phyloP scores from a whole-genome alignment of 1,140 invertebrate species.

The Pseudobourletiella spinata region DNA sequence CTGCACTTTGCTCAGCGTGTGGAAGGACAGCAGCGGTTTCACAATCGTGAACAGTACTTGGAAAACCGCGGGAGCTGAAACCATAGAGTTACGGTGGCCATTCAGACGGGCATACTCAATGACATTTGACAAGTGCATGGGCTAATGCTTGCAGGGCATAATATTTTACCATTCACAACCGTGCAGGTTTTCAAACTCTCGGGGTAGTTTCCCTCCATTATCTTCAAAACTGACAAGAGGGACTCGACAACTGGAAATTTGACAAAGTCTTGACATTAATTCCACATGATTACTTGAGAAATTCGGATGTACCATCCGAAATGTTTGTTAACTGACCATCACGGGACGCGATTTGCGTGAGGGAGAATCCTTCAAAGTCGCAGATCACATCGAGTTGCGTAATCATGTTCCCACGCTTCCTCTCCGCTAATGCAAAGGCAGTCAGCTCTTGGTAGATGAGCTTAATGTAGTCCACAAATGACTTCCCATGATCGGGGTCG shows the following conservation, averaged over 20 bases:
- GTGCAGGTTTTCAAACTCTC: not conserved
- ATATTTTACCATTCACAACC: constrained; percentile 2
- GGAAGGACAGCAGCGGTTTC: constrained; percentile 80
- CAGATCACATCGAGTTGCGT: not conserved
- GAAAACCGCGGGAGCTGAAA: constrained; percentile 55
- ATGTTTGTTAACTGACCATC: not conserved
- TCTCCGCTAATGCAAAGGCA: not conserved
- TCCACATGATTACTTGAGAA: too few species aligned
- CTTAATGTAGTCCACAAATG: not conserved
- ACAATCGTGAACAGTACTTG: constrained; percentile 72
- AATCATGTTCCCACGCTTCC: not conserved
- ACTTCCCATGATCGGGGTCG: too few species aligned
- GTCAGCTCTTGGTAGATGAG: not conserved
- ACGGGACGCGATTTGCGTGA: not conserved
- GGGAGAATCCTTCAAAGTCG: not conserved
- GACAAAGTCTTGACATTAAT: too few species aligned
- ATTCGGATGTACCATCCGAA: too few species aligned
- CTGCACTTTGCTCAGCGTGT: constrained; percentile 79
- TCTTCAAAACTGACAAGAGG: too few species aligned
- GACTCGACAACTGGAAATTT: too few species aligned
- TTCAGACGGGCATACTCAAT: too few species aligned
- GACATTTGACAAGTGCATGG: too few species aligned
- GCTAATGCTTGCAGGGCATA: too few species aligned
- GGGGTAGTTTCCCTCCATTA: not conserved
- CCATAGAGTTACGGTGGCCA: too few species aligned